Conservation (phyloP, 1,140 invertebrate species). For the Hyles vespertilio region DNA sequence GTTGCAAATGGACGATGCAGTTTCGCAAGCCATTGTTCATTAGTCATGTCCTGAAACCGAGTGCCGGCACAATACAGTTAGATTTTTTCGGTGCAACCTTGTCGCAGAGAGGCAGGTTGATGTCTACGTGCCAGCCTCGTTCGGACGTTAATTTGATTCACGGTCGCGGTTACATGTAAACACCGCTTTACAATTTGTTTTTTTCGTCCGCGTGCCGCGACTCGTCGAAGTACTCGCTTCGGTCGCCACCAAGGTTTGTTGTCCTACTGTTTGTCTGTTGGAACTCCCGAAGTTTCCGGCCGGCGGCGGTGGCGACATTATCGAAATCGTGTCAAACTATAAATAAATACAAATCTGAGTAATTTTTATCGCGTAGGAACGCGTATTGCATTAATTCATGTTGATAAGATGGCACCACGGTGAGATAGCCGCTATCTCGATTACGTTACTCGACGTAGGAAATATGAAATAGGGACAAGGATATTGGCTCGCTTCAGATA, state of each 20-base stretch:
- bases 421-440: conserved; percentile 55
- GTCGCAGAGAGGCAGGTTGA: conserved; percentile 32
- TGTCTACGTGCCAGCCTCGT: conserved; percentile 62
- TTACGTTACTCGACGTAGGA: conserved; percentile 57
- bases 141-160: conserved; percentile 47
- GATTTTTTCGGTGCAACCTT: conserved; percentile 46
- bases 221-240: conserved; percentile 7
- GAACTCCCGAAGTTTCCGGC: not conserved
- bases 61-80: conserved; percentile 36
- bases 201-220: conserved; percentile 9
- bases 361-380: conserved; percentile 34
- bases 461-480: conserved; percentile 69
- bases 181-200: conserved; percentile 28
- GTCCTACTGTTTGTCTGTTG: not conserved
- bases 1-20: conserved; percentile 8
- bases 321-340: conserved; percentile 13
- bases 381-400: conserved; percentile 42
- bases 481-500: conserved; percentile 46
- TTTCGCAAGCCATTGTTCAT: conserved; percentile 54
- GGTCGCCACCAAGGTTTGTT: not conserved
- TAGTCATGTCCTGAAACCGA: conserved; percentile 62
- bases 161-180: conserved; percentile 38
- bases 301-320: no score
- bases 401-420: conserved; percentile 53
- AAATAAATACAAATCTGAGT: conserved; percentile 38